phyloP scores from a whole-genome alignment of 2,797 vertebrate species.

The Scyliorhinus canicula region DNA sequence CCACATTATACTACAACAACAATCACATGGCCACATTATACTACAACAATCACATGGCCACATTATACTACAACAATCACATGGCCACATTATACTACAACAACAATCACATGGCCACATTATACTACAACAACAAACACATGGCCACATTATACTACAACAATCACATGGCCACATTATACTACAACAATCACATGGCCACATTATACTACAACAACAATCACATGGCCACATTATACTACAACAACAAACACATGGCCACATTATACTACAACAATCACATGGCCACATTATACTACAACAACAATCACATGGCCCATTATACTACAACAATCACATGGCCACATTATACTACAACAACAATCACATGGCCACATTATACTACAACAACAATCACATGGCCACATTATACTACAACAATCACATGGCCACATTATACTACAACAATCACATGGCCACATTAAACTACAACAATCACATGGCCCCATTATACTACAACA shows the following conservation, averaged over 20 bases:
- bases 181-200: background rate
- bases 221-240: background rate
- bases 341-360: background rate
- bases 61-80: background rate
- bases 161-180: background rate
- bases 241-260: background rate
- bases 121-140: background rate
- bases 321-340: too few species aligned
- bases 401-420: background rate
- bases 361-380: background rate
- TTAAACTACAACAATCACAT: background rate
- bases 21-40: background rate
- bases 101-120: background rate
- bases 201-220: background rate
- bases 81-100: background rate
- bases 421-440: background rate
- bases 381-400: background rate
- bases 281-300: background rate
- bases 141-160: background rate
- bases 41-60: background rate
- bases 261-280: background rate
- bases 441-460: background rate
- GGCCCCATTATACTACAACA: background rate
- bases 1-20: background rate
- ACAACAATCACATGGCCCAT: too few species aligned